Conservation (phyloP, 2,888 invertebrate species). For the Thumatha senex region DNA sequence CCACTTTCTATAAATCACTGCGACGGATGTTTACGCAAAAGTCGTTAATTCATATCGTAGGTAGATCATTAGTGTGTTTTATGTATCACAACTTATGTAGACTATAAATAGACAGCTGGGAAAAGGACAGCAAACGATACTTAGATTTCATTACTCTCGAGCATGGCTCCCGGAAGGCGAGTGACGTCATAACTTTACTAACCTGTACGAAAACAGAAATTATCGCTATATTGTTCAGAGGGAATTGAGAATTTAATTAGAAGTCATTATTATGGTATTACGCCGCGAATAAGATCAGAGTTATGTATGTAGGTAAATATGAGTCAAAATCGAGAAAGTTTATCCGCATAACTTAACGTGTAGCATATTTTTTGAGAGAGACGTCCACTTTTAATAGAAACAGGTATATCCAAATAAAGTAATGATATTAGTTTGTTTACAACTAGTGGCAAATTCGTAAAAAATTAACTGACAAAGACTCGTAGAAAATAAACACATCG, state of each 20-base stretch:
- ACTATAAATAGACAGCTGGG: conserved; percentile 23
- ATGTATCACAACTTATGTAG: conserved; percentile 17
- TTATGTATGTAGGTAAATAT: too few relatives aligned
- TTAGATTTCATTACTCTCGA: conserved; percentile 30
- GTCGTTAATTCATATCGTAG: conserved; percentile 7
- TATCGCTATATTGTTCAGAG: neutral
- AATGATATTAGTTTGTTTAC: conserved; percentile 6
- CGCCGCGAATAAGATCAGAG: too few relatives aligned
- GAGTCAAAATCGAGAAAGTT: too few relatives aligned
- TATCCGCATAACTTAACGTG: too few relatives aligned
- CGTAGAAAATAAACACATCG: too few relatives aligned
- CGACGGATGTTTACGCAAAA: conserved; percentile 4
- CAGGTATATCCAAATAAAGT: conserved; percentile 4
- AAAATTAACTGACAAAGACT: conserved; percentile 11
- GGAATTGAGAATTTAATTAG: too few relatives aligned
- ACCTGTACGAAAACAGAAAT: neutral
- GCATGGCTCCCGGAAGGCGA: conserved; percentile 23
- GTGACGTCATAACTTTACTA: neutral
- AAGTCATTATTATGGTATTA: too few relatives aligned
- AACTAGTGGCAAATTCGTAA: conserved; percentile 14
- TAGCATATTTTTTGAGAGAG: too few relatives aligned
- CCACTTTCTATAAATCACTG: conserved; percentile 2
- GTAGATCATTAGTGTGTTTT: conserved; percentile 4
- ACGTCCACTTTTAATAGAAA: too few relatives aligned
- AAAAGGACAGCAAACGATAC: conserved; percentile 24